Base-by-base conservation (phyloP, 23 tunicate species). In the Aplidium turbinatum region DNA sequence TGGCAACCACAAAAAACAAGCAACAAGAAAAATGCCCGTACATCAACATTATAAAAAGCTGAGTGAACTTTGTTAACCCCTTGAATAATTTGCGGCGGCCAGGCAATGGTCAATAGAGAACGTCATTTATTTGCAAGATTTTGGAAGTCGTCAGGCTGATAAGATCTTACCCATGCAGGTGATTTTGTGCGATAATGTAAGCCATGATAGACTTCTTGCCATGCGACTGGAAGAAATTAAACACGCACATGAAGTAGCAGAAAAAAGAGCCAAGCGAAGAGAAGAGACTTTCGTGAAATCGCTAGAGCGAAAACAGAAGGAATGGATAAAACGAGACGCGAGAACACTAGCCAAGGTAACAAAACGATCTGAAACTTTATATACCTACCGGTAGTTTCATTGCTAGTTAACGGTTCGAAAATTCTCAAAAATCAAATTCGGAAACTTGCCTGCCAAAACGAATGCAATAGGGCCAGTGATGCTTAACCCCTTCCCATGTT, bases 291-390 rank as follows among this genome's bases (percentile, higher is more conserved):
- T 87, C 35, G 78, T 87, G 3, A 77, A 68, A 47, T 31, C 79
- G 35, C 76, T 87, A 35, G 94, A 87, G 64, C 70, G 72, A 32
- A 87, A 80, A 80, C 94, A 87, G 32, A 45, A 80, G 9, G 86
- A 80, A 42, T 87, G 94, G 94, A 73, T 55, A 22, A 74, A 61
- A 58, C 30, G 85, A 50, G 94, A 87, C 47, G 79, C 56, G 40
- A 78, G 94, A 66, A 72, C 46, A 1, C 38, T 75, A 4, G 63
- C 72, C 18, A 87, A 87, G 72, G 94, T 87, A 40, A 38, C 35
- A n/a, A n/a, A n/a, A n/a, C n/a, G n/a, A n/a, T n/a, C n/a, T n/a
- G n/a, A n/a, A n/a, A n/a, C n/a, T n/a, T n/a, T n/a, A n/a, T n/a
- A n/a, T n/a, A n/a, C n/a, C n/a, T n/a, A n/a, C n/a, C n/a, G n/a